These are phyloP conservation scores for Ornithoptera priamus DNA, from an alignment of 2,888 invertebrate species.

Conservation along the genomic window DNA sequence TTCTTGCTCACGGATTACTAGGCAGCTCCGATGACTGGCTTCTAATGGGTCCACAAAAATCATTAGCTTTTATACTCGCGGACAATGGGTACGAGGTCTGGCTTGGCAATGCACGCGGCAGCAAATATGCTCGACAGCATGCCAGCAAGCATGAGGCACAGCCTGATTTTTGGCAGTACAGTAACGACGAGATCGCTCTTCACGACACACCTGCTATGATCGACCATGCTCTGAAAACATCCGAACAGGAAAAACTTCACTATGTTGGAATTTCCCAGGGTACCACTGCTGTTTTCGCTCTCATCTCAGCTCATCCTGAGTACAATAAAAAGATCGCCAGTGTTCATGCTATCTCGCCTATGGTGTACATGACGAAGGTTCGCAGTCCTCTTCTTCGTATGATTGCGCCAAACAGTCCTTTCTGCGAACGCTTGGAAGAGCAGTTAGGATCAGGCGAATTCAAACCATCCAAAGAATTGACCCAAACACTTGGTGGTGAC, in stretches of 20 bases:
- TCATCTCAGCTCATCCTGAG: constrained; percentile 55
- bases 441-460: constrained; percentile 58
- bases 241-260: constrained; percentile 57
- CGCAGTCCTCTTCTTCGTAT: constrained; percentile 69
- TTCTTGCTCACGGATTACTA: constrained; percentile 83
- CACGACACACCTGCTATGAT: constrained; percentile 71
- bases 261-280: constrained; percentile 67
- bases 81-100: constrained; percentile 72
- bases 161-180: constrained; percentile 69
- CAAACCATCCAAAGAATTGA: constrained; percentile 52
- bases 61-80: constrained; percentile 62
- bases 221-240: constrained; percentile 56
- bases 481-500: constrained; percentile 56
- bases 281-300: constrained; percentile 61
- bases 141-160: constrained; percentile 60
- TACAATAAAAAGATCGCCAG: constrained; percentile 64
- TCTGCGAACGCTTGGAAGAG: constrained; percentile 46
- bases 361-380: constrained; percentile 66
- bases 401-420: constrained; percentile 59
- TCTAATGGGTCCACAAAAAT: constrained; percentile 80
- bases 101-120: constrained; percentile 71
- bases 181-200: constrained; percentile 67
- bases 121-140: constrained; percentile 62
- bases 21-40: constrained; percentile 85
- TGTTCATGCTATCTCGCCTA: constrained; percentile 68